phyloP scores from a whole-genome alignment of 1,140 invertebrate species.

The Bombyx mandarina region DNA sequence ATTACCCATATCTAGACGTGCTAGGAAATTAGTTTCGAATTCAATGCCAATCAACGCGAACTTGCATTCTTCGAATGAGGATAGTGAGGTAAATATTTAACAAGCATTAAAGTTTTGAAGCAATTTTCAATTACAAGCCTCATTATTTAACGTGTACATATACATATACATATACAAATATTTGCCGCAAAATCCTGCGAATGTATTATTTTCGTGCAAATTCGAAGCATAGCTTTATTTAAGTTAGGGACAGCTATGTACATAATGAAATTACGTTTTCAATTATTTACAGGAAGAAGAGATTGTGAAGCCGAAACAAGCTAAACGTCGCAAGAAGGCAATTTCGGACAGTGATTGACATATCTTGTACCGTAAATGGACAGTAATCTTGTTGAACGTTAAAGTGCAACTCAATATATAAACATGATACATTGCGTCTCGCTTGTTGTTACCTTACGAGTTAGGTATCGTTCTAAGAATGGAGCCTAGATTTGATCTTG shows the following conservation, averaged over 20 bases:
- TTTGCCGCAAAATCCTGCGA: too few relatives aligned
- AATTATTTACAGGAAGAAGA: slow-evolving; percentile 80
- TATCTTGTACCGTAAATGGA: slow-evolving; percentile 44
- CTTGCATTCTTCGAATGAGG: slow-evolving; percentile 80
- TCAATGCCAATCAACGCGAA: slow-evolving; percentile 69
- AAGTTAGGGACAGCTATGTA: too few relatives aligned
- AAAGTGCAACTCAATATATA: slow-evolving; percentile 61
- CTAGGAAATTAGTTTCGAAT: slow-evolving; percentile 68
- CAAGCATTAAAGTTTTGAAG: slow-evolving; percentile 1
- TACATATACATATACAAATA: too few relatives aligned
- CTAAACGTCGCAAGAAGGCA: slow-evolving; percentile 90
- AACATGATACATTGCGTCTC: slow-evolving; percentile 28
- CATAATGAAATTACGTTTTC: slow-evolving; percentile 13
- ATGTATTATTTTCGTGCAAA: too few relatives aligned
- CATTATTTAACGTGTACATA: neutral
- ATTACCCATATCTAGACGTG: slow-evolving; percentile 72
- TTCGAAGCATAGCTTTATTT: too few relatives aligned
- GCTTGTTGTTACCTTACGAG: slow-evolving; percentile 27
- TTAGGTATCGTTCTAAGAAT: slow-evolving; percentile 53
- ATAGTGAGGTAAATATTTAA: slow-evolving; percentile 74
- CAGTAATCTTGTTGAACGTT: slow-evolving; percentile 59
- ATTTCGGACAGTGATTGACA: slow-evolving; percentile 89
- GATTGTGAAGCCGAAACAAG: slow-evolving; percentile 86
- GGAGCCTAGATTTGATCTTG: slow-evolving; percentile 25
- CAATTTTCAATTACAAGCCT: neutral